These are phyloP conservation scores for Xylocopa sonorina DNA, from an alignment of 1,140 invertebrate species.

Conservation along the genomic window DNA sequence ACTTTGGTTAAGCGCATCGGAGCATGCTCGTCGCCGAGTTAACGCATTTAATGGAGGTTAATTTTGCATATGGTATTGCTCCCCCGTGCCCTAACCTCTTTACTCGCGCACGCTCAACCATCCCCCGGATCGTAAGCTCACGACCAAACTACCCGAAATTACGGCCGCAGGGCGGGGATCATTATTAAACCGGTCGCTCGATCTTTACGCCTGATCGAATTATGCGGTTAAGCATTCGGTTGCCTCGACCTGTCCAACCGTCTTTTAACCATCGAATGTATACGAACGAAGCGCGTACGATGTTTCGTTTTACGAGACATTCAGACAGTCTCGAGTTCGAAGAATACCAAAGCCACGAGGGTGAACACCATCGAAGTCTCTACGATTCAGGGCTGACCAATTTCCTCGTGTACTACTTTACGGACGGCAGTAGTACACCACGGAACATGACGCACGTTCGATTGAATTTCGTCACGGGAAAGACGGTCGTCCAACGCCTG, in stretches of 20 bases:
- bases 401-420: no score
- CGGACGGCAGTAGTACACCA: no score
- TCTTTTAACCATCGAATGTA: no score
- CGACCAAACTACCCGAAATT: constrained; percentile 66
- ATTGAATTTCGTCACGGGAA: constrained; percentile 21
- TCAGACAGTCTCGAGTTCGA: no score
- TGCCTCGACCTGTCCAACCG: neutral
- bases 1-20: constrained; percentile 73
- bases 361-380: no score
- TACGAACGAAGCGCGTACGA: no score
- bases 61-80: constrained; percentile 72
- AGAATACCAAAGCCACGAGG: no score
- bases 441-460: neutral
- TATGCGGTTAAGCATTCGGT: constrained; percentile 39
- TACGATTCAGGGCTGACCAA: no score
- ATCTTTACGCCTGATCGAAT: constrained; percentile 53
- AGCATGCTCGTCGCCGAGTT: constrained; percentile 73
- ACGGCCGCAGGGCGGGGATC: constrained; percentile 58
- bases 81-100: constrained; percentile 68
- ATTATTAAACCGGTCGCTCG: constrained; percentile 61
- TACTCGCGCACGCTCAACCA: constrained; percentile 61
- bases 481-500: neutral
- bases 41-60: constrained; percentile 75
- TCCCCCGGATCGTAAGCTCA: constrained; percentile 57
- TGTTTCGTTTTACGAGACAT: no score